These are phyloP conservation scores for Drosophila subquinaria DNA, from an alignment of 2,888 invertebrate species.

Conservation along the genomic window DNA sequence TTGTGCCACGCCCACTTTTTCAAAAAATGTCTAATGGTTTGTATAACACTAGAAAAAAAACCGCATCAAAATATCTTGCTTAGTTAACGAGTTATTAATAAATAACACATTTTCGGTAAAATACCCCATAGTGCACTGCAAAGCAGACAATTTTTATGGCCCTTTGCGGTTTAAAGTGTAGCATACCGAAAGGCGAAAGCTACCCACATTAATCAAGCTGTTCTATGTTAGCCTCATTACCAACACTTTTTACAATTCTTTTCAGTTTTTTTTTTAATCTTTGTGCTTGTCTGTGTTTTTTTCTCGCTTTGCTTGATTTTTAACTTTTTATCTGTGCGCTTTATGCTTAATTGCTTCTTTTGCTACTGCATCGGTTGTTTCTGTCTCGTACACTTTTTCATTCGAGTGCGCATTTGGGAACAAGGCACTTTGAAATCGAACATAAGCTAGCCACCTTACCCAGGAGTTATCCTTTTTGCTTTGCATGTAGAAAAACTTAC, in stretches of 20 bases:
- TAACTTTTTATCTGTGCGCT: constrained; percentile 68
- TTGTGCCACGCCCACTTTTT: too few relatives aligned
- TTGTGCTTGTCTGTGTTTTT: constrained; percentile 37
- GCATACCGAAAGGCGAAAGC: constrained; percentile 23
- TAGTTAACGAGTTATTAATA: too few relatives aligned
- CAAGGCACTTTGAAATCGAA: constrained; percentile 59
- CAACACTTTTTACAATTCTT: constrained; percentile 10
- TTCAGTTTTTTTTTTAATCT: constrained; percentile 41
- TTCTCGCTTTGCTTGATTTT: constrained; percentile 37
- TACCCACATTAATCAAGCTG: constrained; percentile 61
- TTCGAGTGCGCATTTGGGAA: constrained; percentile 21
- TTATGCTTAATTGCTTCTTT: constrained; percentile 71
- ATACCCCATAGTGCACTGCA: too few relatives aligned
- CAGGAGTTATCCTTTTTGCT: constrained; percentile 12
- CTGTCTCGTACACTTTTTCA: constrained; percentile 22
- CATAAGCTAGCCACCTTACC: constrained; percentile 45
- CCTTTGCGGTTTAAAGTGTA: too few relatives aligned
- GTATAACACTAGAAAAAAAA: too few relatives aligned
- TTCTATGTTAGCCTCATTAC: constrained; percentile 51
- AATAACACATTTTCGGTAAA: too few relatives aligned
- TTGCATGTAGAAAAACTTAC: constrained; percentile 44
- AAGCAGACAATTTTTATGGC: too few relatives aligned
- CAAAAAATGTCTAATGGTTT: too few relatives aligned
- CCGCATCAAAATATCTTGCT: too few relatives aligned
- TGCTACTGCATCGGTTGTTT: constrained; percentile 45